Evolutionary conservation across 1,140 invertebrate genomes (phyloP).

Genomic region (Sipha flava): DNA sequence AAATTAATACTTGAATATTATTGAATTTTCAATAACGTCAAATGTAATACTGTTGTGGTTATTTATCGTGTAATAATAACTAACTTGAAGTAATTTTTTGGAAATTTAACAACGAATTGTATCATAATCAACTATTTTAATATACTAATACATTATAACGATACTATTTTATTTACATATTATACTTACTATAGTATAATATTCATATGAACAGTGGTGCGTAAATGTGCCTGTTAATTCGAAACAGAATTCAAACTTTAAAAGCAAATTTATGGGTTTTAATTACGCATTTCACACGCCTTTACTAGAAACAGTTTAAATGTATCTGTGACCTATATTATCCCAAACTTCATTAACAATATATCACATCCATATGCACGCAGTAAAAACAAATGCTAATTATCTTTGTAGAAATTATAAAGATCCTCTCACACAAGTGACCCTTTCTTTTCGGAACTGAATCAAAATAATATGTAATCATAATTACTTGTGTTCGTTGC

Average conservation of each 20-base stretch:
- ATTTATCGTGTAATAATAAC: too few species aligned
- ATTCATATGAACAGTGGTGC: neutral
- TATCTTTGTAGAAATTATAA: neutral
- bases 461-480: neutral
- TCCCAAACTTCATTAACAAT: neutral
- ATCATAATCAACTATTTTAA: too few species aligned
- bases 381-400: neutral
- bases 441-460: neutral
- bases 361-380: neutral
- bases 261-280: slow-evolving; percentile 16
- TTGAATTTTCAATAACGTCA: too few species aligned
- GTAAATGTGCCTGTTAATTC: neutral
- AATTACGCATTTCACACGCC: neutral
- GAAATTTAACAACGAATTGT: too few species aligned
- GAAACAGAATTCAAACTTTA: neutral
- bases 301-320: neutral
- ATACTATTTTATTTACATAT: too few species aligned
- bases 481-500: neutral
- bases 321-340: neutral
- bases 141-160: too few species aligned
- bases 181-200: too few species aligned
- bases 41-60: too few species aligned
- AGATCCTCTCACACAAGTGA: neutral
- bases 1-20: too few species aligned
- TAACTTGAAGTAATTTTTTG: too few species aligned